Conservation (phyloP, 2,113 vertebrate genomes). For the Crotalus tigris region DNA sequence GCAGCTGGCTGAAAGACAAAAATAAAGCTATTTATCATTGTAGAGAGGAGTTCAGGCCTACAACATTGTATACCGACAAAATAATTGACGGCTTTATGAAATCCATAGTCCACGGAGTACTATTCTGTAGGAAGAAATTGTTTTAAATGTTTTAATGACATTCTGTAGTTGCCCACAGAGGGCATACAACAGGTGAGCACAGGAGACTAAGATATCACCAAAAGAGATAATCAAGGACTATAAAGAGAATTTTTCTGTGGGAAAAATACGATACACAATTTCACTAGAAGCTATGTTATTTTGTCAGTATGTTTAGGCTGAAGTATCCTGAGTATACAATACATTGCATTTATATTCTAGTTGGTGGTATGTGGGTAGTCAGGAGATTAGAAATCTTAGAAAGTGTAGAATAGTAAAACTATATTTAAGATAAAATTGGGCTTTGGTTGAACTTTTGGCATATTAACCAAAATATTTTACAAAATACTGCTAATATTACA, state of each 20-base stretch:
- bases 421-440: neutral
- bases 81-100: constrained; percentile 26
- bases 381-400: neutral
- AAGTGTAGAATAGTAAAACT: neutral
- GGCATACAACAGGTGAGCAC: constrained; percentile 17
- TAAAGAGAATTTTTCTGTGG: neutral
- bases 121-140: neutral
- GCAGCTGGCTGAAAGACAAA: neutral
- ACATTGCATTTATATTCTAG: neutral
- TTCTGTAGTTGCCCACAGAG: neutral
- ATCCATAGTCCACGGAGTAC: neutral
- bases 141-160: neutral
- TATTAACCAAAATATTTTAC: neutral
- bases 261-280: neutral
- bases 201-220: neutral
- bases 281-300: neutral
- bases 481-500: neutral
- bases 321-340: neutral
- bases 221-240: neutral
- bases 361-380: neutral
- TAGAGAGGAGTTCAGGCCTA: neutral
- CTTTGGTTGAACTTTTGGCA: neutral
- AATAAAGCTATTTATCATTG: constrained; percentile 24
- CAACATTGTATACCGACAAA: neutral
- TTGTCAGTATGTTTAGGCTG: neutral